Conservation (phyloP, 2,797 vertebrate genomes). For the Rhincodon typus region DNA sequence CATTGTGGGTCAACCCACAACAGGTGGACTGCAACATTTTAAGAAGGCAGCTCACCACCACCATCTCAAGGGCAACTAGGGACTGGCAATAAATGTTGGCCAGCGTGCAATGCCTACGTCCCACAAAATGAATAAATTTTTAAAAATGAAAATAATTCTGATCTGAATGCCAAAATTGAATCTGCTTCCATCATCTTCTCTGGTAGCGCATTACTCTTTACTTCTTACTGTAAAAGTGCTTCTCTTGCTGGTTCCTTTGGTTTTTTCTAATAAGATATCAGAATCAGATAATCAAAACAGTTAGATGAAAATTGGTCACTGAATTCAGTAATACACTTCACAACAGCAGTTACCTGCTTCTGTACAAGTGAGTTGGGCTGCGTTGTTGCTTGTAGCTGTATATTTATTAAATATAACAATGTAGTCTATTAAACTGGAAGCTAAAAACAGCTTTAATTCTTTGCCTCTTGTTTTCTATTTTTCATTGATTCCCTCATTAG, state of each 20-base stretch:
- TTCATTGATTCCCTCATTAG: background rate
- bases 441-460: background rate
- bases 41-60: too few species aligned
- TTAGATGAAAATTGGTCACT: background rate
- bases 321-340: background rate
- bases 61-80: too few species aligned
- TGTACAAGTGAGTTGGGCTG: background rate
- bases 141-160: background rate
- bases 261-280: background rate
- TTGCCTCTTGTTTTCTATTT: background rate
- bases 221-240: background rate
- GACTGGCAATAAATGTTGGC: too few species aligned
- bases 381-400: background rate
- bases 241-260: background rate
- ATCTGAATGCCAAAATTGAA: background rate
- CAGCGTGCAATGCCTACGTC: too few species aligned
- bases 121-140: too few species aligned
- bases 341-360: background rate
- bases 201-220: background rate
- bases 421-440: background rate
- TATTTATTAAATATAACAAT: background rate
- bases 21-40: too few species aligned
- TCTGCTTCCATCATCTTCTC: background rate
- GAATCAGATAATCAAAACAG: background rate
- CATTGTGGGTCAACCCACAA: too few species aligned